A percentile compares a stretch with the other conserved stretches of the same genome.
Evolutionary conservation across 1,140 invertebrate genomes (phyloP).

Genomic region (Philopotamus ludificatus): DNA sequence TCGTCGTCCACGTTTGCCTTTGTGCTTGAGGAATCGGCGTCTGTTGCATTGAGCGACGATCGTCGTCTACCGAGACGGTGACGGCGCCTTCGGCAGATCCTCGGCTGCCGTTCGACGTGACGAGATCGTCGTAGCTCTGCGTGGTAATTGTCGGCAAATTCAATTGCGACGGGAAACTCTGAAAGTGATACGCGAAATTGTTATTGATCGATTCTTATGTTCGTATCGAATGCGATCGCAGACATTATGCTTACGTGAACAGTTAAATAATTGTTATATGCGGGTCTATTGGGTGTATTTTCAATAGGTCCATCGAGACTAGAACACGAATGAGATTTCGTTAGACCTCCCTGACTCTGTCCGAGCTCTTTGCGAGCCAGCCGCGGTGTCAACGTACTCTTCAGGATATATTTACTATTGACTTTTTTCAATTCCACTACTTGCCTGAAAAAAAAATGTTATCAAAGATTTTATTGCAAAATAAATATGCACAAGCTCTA

Average conservation of each 20-base stretch:
- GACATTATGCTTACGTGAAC: constrained; percentile 61
- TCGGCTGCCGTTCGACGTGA: constrained; percentile 43
- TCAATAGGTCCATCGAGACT: constrained; percentile 61
- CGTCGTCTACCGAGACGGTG: constrained; percentile 37
- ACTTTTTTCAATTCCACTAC: constrained; percentile 79
- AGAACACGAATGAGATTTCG: constrained; percentile 70
- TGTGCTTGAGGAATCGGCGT: constrained; percentile 46
- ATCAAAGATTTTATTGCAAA: neutral
- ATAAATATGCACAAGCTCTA: too few species aligned
- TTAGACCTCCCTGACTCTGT: constrained; percentile 54
- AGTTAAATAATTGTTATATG: constrained; percentile 69
- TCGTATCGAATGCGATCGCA: neutral
- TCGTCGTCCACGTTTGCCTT: constrained; percentile 67
- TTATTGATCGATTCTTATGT: neutral
- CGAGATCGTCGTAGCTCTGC: constrained; percentile 62
- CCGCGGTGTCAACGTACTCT: constrained; percentile 76
- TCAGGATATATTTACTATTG: constrained; percentile 79
- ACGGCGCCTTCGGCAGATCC: constrained; percentile 43
- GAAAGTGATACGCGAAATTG: constrained; percentile 39
- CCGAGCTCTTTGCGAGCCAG: constrained; percentile 64
- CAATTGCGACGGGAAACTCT: constrained; percentile 66
- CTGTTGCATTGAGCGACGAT: constrained; percentile 48
- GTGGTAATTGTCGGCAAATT: constrained; percentile 65
- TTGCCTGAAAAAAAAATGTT: constrained; percentile 58
- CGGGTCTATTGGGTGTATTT: constrained; percentile 49